phyloP scores from a whole-genome alignment of 2,888 invertebrate species.

The Phrixothrix hirtus region DNA sequence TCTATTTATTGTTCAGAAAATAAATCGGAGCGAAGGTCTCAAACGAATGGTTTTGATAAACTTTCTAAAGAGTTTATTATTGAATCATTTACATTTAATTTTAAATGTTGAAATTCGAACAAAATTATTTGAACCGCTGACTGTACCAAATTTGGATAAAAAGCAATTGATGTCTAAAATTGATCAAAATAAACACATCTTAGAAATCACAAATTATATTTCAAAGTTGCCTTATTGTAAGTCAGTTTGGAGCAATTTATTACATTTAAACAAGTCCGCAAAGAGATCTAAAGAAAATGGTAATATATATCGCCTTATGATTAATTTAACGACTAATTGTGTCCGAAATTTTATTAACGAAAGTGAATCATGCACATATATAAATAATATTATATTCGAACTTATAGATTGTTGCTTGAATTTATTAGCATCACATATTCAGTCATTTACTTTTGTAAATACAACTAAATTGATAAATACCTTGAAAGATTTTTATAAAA shows the following conservation, averaged over 20 bases:
- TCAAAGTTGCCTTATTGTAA: slow-evolving; percentile 11
- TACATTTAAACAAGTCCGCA: not conserved
- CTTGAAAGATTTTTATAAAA: slow-evolving; percentile 33
- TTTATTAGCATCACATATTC: slow-evolving; percentile 30
- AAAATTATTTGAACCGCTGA: slow-evolving; percentile 31
- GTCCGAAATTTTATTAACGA: slow-evolving; percentile 28
- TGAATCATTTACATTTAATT: slow-evolving; percentile 21
- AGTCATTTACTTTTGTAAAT: slow-evolving; percentile 23
- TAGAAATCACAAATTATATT: slow-evolving; percentile 27
- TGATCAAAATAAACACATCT: slow-evolving; percentile 27
- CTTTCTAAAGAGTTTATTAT: slow-evolving; percentile 23
- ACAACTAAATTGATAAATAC: slow-evolving; percentile 29
- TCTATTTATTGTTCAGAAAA: not conserved
- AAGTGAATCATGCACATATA: slow-evolving; percentile 19
- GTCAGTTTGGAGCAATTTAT: not conserved
- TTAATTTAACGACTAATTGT: slow-evolving; percentile 29
- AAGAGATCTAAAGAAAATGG: not conserved
- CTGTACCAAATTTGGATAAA: slow-evolving; percentile 16
- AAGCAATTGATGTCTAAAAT: slow-evolving; percentile 20
- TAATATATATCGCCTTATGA: slow-evolving; percentile 29
- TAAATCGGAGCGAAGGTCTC: slow-evolving; percentile 9
- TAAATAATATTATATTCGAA: slow-evolving; percentile 24
- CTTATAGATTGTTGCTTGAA: slow-evolving; percentile 34
- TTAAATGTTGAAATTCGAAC: slow-evolving; percentile 28
- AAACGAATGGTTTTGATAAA: slow-evolving; percentile 21